A percentile compares a stretch with the other conserved stretches of the same genome.
These are phyloP conservation scores for Danio albolineatus DNA, from an alignment of 2,797 vertebrate genomes.

Conservation along the genomic window DNA sequence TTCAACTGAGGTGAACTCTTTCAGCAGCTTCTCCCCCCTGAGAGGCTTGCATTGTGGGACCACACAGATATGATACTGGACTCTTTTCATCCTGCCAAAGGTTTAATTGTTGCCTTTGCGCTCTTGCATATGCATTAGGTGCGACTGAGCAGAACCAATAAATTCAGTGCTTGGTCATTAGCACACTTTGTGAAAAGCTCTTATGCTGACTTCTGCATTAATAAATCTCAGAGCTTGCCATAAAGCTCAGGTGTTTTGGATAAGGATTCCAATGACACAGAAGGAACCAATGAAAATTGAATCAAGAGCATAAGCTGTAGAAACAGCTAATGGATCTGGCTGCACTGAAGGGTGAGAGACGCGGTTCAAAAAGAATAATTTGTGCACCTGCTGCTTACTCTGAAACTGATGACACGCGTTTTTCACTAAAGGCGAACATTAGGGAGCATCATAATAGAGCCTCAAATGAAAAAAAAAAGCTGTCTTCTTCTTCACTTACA, in stretches of 20 bases:
- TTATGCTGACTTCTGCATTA: conserved; percentile 77
- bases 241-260: conserved; percentile 63
- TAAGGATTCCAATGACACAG: conserved; percentile 57
- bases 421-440: conserved; percentile 40
- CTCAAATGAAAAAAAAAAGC: conserved; percentile 20
- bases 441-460: conserved; percentile 27
- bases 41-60: conserved; percentile 21
- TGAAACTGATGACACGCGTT: conserved; percentile 38
- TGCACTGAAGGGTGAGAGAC: conserved; percentile 12
- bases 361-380: conserved; percentile 49
- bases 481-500: conserved; percentile 6
- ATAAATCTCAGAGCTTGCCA: conserved; percentile 72
- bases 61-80: conserved; percentile 49
- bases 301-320: conserved; percentile 42
- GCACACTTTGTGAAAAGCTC: conserved; percentile 61
- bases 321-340: conserved; percentile 38
- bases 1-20: not conserved
- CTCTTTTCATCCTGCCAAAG: conserved; percentile 42
- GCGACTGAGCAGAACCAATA: conserved; percentile 56
- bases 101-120: conserved; percentile 58
- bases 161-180: conserved; percentile 66
- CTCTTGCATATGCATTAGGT: conserved; percentile 57
- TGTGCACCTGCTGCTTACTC: conserved; percentile 45
- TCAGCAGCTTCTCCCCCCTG: not conserved
- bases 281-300: conserved; percentile 40